phyloP scores from a whole-genome alignment of 2,113 vertebrate genomes.

The Vulpes vulpes region DNA sequence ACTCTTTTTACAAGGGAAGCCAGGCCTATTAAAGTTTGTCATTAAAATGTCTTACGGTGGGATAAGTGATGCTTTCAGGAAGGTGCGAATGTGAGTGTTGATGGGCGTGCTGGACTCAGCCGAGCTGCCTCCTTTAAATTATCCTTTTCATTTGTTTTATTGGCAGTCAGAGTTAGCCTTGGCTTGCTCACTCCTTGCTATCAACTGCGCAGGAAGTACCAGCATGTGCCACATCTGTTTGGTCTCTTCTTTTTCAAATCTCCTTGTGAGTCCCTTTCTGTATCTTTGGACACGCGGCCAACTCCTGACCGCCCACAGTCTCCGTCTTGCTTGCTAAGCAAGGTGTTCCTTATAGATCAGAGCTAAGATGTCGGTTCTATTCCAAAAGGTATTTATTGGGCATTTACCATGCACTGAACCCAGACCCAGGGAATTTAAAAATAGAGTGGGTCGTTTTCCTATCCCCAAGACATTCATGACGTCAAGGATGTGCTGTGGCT shows the following conservation, averaged over 20 bases:
- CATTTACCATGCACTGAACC: not conserved
- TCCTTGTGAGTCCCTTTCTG: not conserved
- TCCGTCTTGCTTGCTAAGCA: slow-evolving; percentile 43
- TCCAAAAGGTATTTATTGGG: not conserved
- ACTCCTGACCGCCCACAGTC: not conserved
- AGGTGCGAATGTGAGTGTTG: slow-evolving; percentile 65
- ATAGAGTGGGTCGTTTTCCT: not conserved
- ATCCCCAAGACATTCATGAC: not conserved
- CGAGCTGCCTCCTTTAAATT: slow-evolving; percentile 61
- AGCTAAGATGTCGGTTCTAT: slow-evolving; percentile 21
- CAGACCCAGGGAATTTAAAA: not conserved
- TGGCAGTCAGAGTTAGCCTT: slow-evolving; percentile 34
- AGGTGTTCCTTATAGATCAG: not conserved
- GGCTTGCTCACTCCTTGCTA: slow-evolving; percentile 63
- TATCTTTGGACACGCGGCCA: not conserved
- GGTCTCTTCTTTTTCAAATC: slow-evolving; percentile 14
- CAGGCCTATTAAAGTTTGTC: slow-evolving; percentile 55
- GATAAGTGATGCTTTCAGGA: slow-evolving; percentile 51
- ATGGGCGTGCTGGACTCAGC: slow-evolving; percentile 22
- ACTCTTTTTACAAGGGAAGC: slow-evolving; percentile 49
- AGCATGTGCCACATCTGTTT: not conserved
- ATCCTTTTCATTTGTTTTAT: slow-evolving; percentile 59
- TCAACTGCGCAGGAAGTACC: not conserved
- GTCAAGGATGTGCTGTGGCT: not conserved
- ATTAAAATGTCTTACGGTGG: not conserved